Evolutionary conservation across 2,797 vertebrate genomes (phyloP).

Genomic region (Vipera latastei): DNA sequence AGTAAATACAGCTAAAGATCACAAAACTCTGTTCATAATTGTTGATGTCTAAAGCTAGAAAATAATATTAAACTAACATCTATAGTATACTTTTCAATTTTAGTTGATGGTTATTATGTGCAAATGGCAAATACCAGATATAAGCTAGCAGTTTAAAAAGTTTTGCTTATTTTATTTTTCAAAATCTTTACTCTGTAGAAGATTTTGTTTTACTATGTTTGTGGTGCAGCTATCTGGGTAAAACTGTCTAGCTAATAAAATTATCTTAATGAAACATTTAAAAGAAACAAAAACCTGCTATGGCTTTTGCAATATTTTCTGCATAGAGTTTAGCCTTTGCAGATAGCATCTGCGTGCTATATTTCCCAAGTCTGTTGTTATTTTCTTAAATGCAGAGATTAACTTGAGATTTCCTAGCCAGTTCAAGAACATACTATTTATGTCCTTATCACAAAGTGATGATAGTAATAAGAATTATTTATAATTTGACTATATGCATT

Average conservation of each 20-base stretch:
- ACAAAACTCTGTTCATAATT: constrained; percentile 72
- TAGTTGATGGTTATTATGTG: neutral
- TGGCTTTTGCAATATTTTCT: neutral
- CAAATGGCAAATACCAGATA: constrained; percentile 38
- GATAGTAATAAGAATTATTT: neutral
- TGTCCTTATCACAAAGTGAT: neutral
- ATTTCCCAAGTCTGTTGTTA: neutral
- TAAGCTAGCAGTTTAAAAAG: neutral
- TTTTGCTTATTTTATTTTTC: neutral
- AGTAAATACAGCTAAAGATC: constrained; percentile 79
- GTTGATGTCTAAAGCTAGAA: constrained; percentile 70
- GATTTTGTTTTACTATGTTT: constrained; percentile 24
- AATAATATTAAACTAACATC: constrained; percentile 71
- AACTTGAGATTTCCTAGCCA: constrained; percentile 3
- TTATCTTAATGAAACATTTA: neutral
- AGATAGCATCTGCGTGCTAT: neutral
- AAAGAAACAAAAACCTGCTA: neutral
- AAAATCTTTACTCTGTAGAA: neutral
- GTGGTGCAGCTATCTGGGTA: neutral
- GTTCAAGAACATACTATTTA: constrained; percentile 14
- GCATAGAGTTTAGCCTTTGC: rapidly evolving
- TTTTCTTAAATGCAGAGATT: neutral
- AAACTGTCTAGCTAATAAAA: neutral
- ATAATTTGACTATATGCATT: neutral
- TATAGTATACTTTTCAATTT: constrained; percentile 56